A percentile compares a stretch with the other conserved stretches of the same genome.
Conservation (phyloP, 1,140 invertebrate genomes). For the Thalassaphorura encarpata region DNA sequence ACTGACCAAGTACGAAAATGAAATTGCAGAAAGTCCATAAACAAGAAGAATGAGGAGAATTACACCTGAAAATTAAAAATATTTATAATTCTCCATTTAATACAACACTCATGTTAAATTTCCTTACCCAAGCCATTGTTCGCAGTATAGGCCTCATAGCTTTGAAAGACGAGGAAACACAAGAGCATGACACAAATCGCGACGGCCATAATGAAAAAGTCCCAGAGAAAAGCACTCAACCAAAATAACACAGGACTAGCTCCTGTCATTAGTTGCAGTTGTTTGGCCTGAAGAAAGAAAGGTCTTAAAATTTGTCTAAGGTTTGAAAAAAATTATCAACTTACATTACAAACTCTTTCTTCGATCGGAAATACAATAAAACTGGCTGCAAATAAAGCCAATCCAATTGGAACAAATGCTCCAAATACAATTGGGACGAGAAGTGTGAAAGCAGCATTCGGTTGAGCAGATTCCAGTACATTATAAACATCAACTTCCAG, state of each 20-base stretch:
- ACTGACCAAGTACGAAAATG: constrained; percentile 26
- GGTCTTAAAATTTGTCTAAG: neutral
- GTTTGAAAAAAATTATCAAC: neutral
- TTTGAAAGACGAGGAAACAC: constrained; percentile 25
- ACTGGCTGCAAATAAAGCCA: constrained; percentile 58
- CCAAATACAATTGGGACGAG: constrained; percentile 24
- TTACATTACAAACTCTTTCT: constrained; percentile 42
- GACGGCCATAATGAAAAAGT: constrained; percentile 54
- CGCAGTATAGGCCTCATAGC: constrained; percentile 7
- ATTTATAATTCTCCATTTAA: neutral
- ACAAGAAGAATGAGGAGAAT: constrained; percentile 21
- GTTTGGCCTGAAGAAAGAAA: constrained; percentile 45
- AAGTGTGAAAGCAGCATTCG: constrained; percentile 2
- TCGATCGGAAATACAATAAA: constrained; percentile 59
- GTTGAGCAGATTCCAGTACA: constrained; percentile 22
- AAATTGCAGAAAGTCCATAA: constrained; percentile 24
- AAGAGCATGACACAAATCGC: constrained; percentile 36
- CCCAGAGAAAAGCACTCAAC: constrained; percentile 59
- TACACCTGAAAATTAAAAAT: constrained; percentile 3
- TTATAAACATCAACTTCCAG: constrained; percentile 40
- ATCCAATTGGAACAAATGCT: constrained; percentile 32
- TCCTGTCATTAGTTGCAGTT: constrained; percentile 65
- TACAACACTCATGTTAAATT: neutral
- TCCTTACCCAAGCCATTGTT: constrained; percentile 16
- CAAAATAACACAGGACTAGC: constrained; percentile 59